Base-by-base conservation (phyloP, 2,113 vertebrate genomes). In the Sapayoa aenigma region DNA sequence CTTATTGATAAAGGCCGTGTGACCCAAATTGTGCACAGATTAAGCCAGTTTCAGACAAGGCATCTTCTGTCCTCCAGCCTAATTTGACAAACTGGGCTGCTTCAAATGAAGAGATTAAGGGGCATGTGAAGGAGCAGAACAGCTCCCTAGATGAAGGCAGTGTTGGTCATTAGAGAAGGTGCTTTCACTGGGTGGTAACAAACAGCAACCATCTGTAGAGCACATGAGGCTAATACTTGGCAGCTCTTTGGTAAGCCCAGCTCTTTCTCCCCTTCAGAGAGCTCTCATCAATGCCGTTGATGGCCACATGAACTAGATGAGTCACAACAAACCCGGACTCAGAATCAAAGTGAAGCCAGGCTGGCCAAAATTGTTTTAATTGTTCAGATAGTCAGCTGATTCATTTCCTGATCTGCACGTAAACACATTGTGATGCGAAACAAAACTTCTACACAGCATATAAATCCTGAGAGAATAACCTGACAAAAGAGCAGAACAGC, bases 401-500 rank as follows among this genome's bases (percentile, higher is more conserved):
- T 78, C 63, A 92, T 96, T 97, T 97, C 92, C 96, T 95, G 95
- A 90, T 55, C 59, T 86, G 72, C 80, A 85, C 5, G 4, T 89
- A 95, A 96, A 89, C 85, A 83, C 87, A 95, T 93, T 94, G 93
- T 95, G 78, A 80, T 94, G 68, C 59, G 96, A 90, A 95, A 95
- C 74, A 93, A 94, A 94, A 90, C 89, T 94, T 79, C 37, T 93
- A 68, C 75, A 10, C 24, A 5, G 19, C 27, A 10, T 50, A 47
- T 88, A 95, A 97, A 88, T 44, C 90, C 93, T 95, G 79, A 56
- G 89, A 95, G 95, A 97, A 91, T 59, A 85, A 30, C 11, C 50
- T 73, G 90, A 94, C 89, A 95, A 95, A 95, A 89, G 87, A 63
- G 81, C 39, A 85, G 80, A 91, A 41, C 71, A 69, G 82, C 87